A percentile compares a stretch with the other conserved stretches of the same genome.
phyloP scores from a whole-genome alignment of 2,888 invertebrate species.

The Microctonus aethiopoides region DNA sequence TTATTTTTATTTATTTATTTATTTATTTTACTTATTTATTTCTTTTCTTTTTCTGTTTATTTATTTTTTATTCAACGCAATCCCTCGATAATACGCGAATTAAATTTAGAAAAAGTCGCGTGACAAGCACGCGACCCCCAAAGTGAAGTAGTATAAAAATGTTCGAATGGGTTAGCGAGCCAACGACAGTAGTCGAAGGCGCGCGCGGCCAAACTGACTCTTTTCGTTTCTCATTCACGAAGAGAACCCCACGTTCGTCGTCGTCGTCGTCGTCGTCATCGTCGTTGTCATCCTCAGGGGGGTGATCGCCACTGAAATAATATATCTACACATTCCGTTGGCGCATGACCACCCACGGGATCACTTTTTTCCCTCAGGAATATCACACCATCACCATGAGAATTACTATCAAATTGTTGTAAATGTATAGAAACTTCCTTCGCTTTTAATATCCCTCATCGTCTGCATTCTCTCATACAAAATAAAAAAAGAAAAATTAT shows the following conservation, averaged over 20 bases:
- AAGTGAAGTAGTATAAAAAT: neutral
- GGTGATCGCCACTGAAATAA: slow-evolving; percentile 31
- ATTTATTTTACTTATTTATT: too few relatives aligned
- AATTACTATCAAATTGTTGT: slow-evolving; percentile 3
- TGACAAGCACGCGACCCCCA: neutral
- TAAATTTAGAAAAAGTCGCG: neutral
- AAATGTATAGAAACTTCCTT: neutral
- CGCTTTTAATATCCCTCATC: neutral
- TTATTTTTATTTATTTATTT: neutral
- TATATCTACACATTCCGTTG: slow-evolving; percentile 17
- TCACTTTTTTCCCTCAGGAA: slow-evolving; percentile 12
- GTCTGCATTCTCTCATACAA: neutral
- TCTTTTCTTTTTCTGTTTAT: neutral
- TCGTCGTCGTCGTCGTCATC: slow-evolving; percentile 25
- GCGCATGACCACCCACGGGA: slow-evolving; percentile 39
- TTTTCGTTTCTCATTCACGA: slow-evolving; percentile 42
- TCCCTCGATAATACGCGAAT: neutral
- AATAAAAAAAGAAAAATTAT: neutral
- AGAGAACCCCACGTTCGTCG: slow-evolving; percentile 20
- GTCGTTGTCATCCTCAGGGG: slow-evolving; percentile 27
- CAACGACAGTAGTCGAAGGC: slow-evolving; percentile 55
- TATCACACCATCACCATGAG: neutral
- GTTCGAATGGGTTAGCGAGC: neutral
- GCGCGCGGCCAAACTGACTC: slow-evolving; percentile 61
- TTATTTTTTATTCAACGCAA: neutral